Conservation (phyloP, 2,113 vertebrate genomes). For the Ursus arctos region DNA sequence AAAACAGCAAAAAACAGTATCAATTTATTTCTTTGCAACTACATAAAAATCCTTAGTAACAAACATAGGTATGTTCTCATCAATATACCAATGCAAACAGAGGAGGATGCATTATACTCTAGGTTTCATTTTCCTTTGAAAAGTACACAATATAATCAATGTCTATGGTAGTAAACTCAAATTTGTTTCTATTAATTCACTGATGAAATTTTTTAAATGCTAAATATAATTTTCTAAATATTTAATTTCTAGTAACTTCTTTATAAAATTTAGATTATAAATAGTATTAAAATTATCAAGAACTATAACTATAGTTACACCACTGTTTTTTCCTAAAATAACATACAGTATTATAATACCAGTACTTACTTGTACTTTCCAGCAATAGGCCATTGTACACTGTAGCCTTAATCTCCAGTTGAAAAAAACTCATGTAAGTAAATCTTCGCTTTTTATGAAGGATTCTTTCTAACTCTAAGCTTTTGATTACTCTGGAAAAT, state of each 20-base stretch:
- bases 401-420: slow-evolving; percentile 66
- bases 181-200: slow-evolving; percentile 25
- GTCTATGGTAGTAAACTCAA: slow-evolving; percentile 42
- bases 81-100: slow-evolving; percentile 46
- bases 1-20: background rate
- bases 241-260: slow-evolving; percentile 52
- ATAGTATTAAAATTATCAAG: slow-evolving; percentile 53
- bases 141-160: slow-evolving; percentile 41
- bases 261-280: slow-evolving; percentile 57
- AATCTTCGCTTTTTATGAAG: background rate
- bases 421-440: slow-evolving; percentile 60
- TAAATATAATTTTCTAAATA: slow-evolving; percentile 58
- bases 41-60: slow-evolving; percentile 48
- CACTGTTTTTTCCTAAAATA: slow-evolving; percentile 61
- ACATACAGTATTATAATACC: background rate
- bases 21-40: slow-evolving; percentile 24
- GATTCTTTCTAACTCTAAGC: slow-evolving; percentile 65
- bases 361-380: slow-evolving; percentile 71
- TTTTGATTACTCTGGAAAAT: slow-evolving; percentile 29
- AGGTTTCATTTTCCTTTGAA: slow-evolving; percentile 57
- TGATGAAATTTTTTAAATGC: slow-evolving; percentile 23
- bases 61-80: background rate
- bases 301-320: slow-evolving; percentile 52
- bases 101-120: background rate
- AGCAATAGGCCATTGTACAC: slow-evolving; percentile 70